Percentiles rank a stretch among this genome's conserved stretches.
Evolutionary conservation across 2,113 vertebrate genomes (phyloP).

Genomic region (Ginglymostoma cirratum): DNA sequence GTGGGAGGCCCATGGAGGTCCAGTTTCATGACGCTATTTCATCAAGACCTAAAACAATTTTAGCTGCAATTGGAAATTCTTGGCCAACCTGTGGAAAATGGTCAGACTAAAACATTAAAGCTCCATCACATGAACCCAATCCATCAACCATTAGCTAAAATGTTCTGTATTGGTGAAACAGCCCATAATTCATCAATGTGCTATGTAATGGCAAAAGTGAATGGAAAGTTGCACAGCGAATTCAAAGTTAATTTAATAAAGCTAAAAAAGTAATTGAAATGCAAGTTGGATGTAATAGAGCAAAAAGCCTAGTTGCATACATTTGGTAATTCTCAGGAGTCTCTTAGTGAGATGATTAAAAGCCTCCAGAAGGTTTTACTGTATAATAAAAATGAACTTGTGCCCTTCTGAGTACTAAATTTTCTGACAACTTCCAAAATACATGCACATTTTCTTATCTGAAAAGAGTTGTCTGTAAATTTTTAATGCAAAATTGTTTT

Average conservation of each 20-base stretch:
- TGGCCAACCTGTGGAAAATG: not conserved
- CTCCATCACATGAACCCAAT: not conserved
- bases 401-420: not conserved
- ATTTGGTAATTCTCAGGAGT: not conserved
- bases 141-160: not conserved
- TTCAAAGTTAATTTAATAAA: not conserved
- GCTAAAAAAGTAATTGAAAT: not conserved
- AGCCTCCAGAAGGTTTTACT: conserved; percentile 12
- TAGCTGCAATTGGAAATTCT: not conserved
- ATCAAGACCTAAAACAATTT: not conserved
- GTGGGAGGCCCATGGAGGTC: not conserved
- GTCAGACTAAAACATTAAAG: not conserved
- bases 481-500: conserved; percentile 21
- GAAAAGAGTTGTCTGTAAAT: conserved; percentile 25
- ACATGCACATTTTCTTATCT: not conserved
- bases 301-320: not conserved
- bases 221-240: not conserved
- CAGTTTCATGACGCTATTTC: not conserved
- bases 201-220: not conserved
- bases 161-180: not conserved
- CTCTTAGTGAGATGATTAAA: conserved; percentile 3
- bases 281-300: conserved; percentile 10
- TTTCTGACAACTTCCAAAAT: conserved; percentile 26
- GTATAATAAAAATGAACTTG: conserved; percentile 6
- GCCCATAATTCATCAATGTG: not conserved